phyloP scores from a whole-genome alignment of 2,113 vertebrate genomes.

The Cryptotis parvus region DNA sequence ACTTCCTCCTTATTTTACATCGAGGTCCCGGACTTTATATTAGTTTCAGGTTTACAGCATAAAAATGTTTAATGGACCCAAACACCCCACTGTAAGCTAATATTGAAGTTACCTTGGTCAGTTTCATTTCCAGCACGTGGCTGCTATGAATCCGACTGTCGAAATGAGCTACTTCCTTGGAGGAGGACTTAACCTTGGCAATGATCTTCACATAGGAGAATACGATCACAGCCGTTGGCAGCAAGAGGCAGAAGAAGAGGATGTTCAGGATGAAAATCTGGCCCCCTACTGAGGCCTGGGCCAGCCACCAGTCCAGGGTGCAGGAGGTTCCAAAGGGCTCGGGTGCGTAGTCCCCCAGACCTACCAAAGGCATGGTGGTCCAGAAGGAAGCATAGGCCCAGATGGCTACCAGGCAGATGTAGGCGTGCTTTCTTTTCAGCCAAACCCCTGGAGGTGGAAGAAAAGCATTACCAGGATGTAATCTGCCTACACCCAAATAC shows the following conservation, averaged over 20 bases:
- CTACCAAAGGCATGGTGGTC: conserved; percentile 95
- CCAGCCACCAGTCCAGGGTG: conserved; percentile 97
- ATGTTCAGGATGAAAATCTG: conserved; percentile 95
- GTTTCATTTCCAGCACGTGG: conserved; percentile 94
- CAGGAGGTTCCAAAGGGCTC: conserved; percentile 98
- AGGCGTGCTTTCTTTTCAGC: conserved; percentile 94
- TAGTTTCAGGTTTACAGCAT: neutral
- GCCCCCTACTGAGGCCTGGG: conserved; percentile 92
- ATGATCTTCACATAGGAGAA: conserved; percentile 97
- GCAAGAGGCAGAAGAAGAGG: conserved; percentile 95
- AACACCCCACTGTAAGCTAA: neutral
- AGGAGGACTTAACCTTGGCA: conserved; percentile 94
- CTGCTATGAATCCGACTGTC: conserved; percentile 93
- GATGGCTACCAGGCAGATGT: conserved; percentile 90
- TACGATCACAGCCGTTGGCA: conserved; percentile 93
- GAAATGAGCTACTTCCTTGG: conserved; percentile 93
- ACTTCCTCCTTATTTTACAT: neutral
- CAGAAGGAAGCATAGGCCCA: conserved; percentile 95
- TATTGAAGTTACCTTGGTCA: conserved; percentile 92
- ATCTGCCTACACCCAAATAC: conserved; percentile 72
- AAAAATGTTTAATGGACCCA: neutral
- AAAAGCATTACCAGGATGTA: conserved; percentile 63
- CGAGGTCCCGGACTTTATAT: neutral
- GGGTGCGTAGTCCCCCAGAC: conserved; percentile 94
- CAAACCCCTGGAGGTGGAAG: conserved; percentile 90